Percentiles rank a stretch among this genome's conserved stretches.
Conservation (phyloP, 2,113 vertebrate species). For the Dolichallabes microphthalmus region DNA sequence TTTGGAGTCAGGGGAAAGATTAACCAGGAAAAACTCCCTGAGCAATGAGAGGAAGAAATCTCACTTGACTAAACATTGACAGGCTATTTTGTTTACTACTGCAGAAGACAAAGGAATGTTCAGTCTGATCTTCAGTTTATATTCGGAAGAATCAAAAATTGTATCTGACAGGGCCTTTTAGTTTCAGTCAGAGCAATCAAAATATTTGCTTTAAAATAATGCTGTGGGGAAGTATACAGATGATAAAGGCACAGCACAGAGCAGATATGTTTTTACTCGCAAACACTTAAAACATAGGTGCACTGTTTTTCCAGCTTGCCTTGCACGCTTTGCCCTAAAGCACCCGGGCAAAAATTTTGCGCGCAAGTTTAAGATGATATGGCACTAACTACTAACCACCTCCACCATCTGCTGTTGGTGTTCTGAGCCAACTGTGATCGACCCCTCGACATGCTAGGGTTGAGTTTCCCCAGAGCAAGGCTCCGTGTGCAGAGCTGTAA, state of each 20-base stretch:
- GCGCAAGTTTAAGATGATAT: constrained; percentile 56
- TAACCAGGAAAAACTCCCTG: not conserved
- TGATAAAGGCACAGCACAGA: not conserved
- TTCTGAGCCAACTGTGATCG: constrained; percentile 60
- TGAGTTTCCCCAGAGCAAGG: constrained; percentile 56
- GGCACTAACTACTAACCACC: constrained; percentile 55
- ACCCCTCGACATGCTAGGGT: constrained; percentile 50
- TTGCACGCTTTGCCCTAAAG: not conserved
- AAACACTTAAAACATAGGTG: constrained; percentile 8
- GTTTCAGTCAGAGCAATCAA: not conserved
- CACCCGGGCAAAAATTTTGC: constrained; percentile 35
- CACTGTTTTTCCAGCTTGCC: not conserved
- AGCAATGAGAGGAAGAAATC: not conserved
- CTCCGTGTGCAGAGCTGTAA: constrained; percentile 5
- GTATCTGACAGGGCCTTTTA: not conserved
- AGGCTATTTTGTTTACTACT: not conserved
- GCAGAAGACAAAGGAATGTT: not conserved
- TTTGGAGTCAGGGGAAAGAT: not conserved
- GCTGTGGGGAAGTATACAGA: not conserved
- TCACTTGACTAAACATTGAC: not conserved
- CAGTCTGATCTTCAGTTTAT: not conserved
- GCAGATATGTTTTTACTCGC: constrained; percentile 12
- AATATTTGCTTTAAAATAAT: not conserved
- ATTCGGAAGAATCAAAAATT: not conserved
- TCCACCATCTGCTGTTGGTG: constrained; percentile 62